Evolutionary conservation across 92 coral and sea anemone species (phyloP), one percentile per base, ranked within the genome.

Genomic region (Muricea muricata): DNA sequence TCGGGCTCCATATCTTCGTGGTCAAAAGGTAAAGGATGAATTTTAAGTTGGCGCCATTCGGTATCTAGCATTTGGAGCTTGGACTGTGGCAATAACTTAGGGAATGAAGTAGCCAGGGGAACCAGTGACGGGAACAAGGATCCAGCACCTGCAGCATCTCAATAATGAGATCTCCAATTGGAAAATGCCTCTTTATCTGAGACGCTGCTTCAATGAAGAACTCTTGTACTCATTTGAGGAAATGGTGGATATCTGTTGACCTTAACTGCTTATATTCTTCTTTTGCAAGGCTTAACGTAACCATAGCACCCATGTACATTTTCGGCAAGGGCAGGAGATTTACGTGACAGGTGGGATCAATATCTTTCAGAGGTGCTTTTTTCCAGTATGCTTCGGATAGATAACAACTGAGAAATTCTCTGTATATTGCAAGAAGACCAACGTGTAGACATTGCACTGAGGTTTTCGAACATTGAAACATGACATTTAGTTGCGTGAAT

Each of bases 401-500:
- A 26, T 73, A 73, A 15, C 79, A 73, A 61, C 60, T 73, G 60
- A 73, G 32, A 3, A 45, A 73, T 23, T 73, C 79, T 54, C 42
- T 46, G 60, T 73, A 73, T 23, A 28, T 18, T 20, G 79, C 79
- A 73, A 31, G 28, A 42, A 73, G 79, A 2, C 79, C 79, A 42
- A 26, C 21, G 31, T 37, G 78, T 28, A 72, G 78, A 72, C 78
- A 72, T 21, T 72, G 78, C 6, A 72, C 78, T 39, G 78, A 72
- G n/a, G 78, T 37, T 10, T 72, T 72, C 31, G 78, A 72, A 25
- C 78, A 37, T 31, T 72, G 78, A 56, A 72, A 72, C 56, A 72
- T 72, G 78, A 72, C 57, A 72, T 72, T 72, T 39, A 72, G 78
- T 29, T 72, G n/a, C n/a, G n/a, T n/a, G n/a, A n/a, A n/a, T n/a